Percentiles rank a stretch among this genome's conserved stretches.
phyloP scores from a whole-genome alignment of 2,888 invertebrate genomes.

The Tridacna gigas region DNA sequence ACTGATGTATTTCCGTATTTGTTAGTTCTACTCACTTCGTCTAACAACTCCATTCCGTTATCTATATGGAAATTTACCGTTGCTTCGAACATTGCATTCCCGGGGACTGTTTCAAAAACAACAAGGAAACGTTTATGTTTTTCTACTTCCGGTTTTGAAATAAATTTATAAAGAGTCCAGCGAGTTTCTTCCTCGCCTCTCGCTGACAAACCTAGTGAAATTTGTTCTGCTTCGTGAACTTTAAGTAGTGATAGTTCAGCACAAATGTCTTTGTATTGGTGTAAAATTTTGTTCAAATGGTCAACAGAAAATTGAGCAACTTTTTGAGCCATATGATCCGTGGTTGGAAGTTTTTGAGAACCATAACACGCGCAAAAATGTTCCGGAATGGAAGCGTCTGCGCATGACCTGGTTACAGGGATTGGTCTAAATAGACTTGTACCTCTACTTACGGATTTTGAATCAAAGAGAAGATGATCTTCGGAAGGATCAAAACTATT shows the following conservation, averaged over 20 bases:
- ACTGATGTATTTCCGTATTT: constrained; percentile 68
- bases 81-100: constrained; percentile 68
- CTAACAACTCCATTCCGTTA: constrained; percentile 50
- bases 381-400: constrained; percentile 94
- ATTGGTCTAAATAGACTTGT: constrained; percentile 80
- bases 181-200: constrained; percentile 56
- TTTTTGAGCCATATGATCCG: constrained; percentile 86
- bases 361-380: constrained; percentile 97
- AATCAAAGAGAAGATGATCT: neutral
- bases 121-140: constrained; percentile 63
- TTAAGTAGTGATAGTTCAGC: constrained; percentile 85
- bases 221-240: constrained; percentile 51
- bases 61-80: constrained; percentile 56
- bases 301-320: constrained; percentile 86
- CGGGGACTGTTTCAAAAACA: constrained; percentile 63
- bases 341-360: constrained; percentile 89
- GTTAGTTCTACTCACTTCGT: constrained; percentile 69
- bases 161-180: constrained; percentile 87
- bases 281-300: constrained; percentile 61
- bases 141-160: constrained; percentile 87
- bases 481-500: constrained; percentile 34
- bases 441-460: constrained; percentile 71
- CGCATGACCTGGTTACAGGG: constrained; percentile 91
- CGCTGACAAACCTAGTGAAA: constrained; percentile 57
- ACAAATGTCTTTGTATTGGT: constrained; percentile 87